These are phyloP conservation scores for Syrmaticus mikado DNA, from an alignment of 2,113 vertebrate genomes.

Conservation along the genomic window DNA sequence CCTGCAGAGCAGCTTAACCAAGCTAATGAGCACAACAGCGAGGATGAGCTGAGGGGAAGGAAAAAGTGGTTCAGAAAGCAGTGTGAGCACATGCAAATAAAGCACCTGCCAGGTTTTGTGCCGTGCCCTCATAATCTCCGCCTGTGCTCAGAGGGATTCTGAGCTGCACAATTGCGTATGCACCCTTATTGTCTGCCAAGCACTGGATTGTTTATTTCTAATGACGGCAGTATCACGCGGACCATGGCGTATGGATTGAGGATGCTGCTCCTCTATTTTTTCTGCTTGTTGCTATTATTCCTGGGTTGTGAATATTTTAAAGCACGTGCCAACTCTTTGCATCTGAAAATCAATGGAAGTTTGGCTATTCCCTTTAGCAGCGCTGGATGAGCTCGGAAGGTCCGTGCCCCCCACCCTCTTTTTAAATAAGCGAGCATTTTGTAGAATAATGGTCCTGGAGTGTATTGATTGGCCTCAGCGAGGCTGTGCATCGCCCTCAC, in stretches of 20 bases:
- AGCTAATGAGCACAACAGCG: constrained; percentile 59
- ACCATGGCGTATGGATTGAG: not conserved
- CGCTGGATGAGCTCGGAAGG: constrained; percentile 37
- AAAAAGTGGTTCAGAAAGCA: constrained; percentile 63
- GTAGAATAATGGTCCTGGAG: constrained; percentile 61
- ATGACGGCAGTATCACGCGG: not conserved
- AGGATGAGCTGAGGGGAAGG: constrained; percentile 17
- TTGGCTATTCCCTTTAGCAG: constrained; percentile 45
- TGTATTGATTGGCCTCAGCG: constrained; percentile 57
- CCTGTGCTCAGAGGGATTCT: not conserved
- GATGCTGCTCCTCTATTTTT: not conserved
- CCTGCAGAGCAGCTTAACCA: constrained; percentile 51
- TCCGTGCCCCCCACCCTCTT: constrained; percentile 22
- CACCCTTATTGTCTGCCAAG: not conserved
- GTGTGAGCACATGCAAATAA: constrained; percentile 56
- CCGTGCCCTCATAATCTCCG: not conserved
- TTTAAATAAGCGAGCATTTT: constrained; percentile 66
- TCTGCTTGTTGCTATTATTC: constrained; percentile 23
- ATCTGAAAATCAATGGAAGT: constrained; percentile 58
- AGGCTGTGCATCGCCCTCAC: constrained; percentile 20
- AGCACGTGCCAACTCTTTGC: constrained; percentile 3
- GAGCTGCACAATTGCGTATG: not conserved
- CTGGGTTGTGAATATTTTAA: constrained; percentile 42
- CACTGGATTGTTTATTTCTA: not conserved
- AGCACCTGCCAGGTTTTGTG: constrained; percentile 3